Percentiles rank a stretch among this genome's conserved stretches.
Conservation (phyloP, 2,888 invertebrate species). For the Disparrhopalites patrizii region DNA sequence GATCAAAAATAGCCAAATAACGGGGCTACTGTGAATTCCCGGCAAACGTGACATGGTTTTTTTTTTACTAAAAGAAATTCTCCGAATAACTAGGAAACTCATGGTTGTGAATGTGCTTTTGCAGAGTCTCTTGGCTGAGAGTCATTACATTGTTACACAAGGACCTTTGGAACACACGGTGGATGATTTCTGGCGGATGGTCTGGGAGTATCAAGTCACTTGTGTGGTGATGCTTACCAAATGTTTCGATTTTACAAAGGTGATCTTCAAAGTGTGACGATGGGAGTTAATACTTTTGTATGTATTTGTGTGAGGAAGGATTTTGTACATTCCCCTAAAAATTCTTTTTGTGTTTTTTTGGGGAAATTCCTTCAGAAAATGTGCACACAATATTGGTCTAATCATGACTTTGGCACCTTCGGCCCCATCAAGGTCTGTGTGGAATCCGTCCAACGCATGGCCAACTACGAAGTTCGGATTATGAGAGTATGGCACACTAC, state of each 20-base stretch:
- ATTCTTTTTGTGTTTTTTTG: background rate
- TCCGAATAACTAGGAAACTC: too few species aligned
- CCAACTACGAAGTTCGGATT: slow-evolving; percentile 90
- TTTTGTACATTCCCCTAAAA: background rate
- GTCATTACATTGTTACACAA: slow-evolving; percentile 90
- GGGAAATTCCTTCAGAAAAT: slow-evolving; percentile 55
- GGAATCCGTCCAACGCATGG: slow-evolving; percentile 81
- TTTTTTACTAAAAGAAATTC: background rate
- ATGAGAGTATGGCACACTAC: slow-evolving; percentile 17
- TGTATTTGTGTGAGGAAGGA: background rate
- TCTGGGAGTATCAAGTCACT: slow-evolving; percentile 95
- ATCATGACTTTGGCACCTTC: slow-evolving; percentile 80
- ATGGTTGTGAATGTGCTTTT: too few species aligned
- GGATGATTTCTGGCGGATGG: slow-evolving; percentile 95
- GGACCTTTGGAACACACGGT: slow-evolving; percentile 93
- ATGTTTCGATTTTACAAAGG: slow-evolving; percentile 97
- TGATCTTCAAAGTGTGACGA: background rate
- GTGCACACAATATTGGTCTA: slow-evolving; percentile 99
- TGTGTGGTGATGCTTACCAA: slow-evolving; percentile 99
- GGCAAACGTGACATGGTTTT: background rate
- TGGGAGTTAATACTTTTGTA: background rate
- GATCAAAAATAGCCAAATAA: background rate
- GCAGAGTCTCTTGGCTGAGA: slow-evolving; percentile 86
- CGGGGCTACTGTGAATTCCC: background rate
- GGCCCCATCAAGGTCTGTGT: slow-evolving; percentile 89